Evolutionary conservation across 2,888 invertebrate species (phyloP).

Genomic region (Lasioglossum calceatum): DNA sequence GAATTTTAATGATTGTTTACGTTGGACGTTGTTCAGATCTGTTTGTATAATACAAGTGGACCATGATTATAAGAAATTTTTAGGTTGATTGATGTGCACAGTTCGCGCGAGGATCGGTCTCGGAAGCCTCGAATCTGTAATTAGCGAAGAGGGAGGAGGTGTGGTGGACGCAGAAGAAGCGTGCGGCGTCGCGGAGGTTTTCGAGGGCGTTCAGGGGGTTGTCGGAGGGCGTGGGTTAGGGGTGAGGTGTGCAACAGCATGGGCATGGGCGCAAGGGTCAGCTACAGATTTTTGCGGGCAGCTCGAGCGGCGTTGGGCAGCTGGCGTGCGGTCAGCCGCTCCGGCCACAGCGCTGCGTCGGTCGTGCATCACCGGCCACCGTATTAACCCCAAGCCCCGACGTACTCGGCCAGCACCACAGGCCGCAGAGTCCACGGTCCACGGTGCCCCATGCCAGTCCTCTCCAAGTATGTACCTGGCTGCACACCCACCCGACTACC

Average conservation of each 20-base stretch:
- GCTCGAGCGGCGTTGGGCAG: constrained; percentile 78
- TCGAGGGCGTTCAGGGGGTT: background rate
- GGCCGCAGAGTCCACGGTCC: constrained; percentile 76
- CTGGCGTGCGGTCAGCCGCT: constrained; percentile 83
- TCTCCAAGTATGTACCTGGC: constrained; percentile 51
- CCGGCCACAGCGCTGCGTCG: constrained; percentile 81
- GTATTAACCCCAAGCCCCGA: constrained; percentile 82
- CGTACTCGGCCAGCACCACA: constrained; percentile 74
- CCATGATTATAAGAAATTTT: no score
- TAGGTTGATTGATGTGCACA: no score
- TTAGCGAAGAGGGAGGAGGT: background rate
- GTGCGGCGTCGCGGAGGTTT: constrained; percentile 9
- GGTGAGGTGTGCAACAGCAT: constrained; percentile 56
- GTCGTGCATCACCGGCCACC: constrained; percentile 83
- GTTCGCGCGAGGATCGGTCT: no score
- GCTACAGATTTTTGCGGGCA: constrained; percentile 81
- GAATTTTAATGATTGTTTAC: constrained; percentile 57
- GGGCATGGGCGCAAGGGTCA: constrained; percentile 71
- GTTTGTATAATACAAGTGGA: no score
- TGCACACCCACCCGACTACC: constrained; percentile 50
- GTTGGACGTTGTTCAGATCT: background rate
- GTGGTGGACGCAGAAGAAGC: background rate
- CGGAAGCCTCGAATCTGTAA: background rate
- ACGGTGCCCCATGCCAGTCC: constrained; percentile 63
- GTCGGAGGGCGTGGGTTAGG: constrained; percentile 29